Evolutionary conservation across 2,797 vertebrate species (phyloP).

Genomic region (Carcharodon carcharias): DNA sequence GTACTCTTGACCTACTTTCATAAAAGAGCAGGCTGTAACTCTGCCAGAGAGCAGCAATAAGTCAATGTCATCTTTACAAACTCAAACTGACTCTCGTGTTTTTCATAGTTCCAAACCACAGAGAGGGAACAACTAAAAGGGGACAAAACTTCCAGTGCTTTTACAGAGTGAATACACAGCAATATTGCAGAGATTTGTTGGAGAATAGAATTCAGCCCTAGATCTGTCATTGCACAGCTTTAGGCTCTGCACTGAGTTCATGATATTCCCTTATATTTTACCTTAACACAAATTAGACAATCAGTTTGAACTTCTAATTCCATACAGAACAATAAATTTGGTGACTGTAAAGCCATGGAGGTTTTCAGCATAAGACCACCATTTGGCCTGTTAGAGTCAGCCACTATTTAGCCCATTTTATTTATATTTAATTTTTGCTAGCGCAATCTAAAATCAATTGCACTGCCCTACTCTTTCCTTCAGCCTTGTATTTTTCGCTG

Average conservation of each 20-base stretch:
- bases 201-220: background rate
- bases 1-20: background rate
- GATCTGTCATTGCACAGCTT: background rate
- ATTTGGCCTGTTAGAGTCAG: background rate
- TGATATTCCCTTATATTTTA: background rate
- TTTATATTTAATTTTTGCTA: background rate
- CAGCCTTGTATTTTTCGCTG: background rate
- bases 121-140: background rate
- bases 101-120: background rate
- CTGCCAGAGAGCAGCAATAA: background rate
- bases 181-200: background rate
- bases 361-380: background rate
- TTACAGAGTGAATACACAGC: background rate
- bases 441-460: background rate
- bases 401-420: background rate
- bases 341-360: background rate
- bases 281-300: background rate
- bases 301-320: background rate
- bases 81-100: background rate
- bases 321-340: background rate
- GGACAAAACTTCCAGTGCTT: background rate
- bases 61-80: slow-evolving; percentile 24
- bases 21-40: background rate
- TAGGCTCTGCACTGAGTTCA: background rate
- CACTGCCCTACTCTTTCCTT: background rate